Evolutionary conservation across 2,797 vertebrate species (phyloP).

Genomic region (Simalia tracyae): DNA sequence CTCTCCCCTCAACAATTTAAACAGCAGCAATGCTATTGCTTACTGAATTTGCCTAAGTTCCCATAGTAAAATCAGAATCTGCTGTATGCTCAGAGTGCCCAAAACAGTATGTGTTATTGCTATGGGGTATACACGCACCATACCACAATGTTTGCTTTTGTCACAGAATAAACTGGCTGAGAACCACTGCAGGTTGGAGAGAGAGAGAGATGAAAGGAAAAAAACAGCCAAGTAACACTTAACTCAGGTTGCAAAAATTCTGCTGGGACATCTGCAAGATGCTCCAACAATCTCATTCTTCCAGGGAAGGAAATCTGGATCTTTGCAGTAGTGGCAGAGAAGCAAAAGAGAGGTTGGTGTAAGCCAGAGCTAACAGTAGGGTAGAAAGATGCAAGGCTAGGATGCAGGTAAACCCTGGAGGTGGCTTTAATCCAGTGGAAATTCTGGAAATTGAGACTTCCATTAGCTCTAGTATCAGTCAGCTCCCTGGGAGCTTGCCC

Average conservation of each 20-base stretch:
- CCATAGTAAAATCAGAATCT: not conserved
- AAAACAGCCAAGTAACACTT: not conserved
- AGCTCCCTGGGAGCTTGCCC: not conserved
- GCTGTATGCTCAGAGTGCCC: not conserved
- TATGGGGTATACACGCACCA: rapidly evolving
- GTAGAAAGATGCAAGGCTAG: not conserved
- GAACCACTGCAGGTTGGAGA: not conserved
- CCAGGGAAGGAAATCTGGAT: not conserved
- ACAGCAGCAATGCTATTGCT: not conserved
- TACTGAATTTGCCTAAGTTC: not conserved
- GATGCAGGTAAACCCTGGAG: too few relatives aligned
- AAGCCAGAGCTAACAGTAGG: not conserved
- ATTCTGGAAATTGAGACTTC: not conserved
- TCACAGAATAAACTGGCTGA: not conserved
- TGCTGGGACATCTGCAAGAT: not conserved
- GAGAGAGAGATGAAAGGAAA: too few relatives aligned
- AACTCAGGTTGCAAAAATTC: not conserved
- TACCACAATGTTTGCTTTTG: not conserved
- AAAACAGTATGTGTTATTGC: not conserved
- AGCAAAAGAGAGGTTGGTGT: not conserved
- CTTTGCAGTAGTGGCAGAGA: not conserved
- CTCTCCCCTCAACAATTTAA: not conserved
- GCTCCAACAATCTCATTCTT: not conserved
- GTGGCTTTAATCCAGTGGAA: not conserved
- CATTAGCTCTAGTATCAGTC: not conserved